Base-by-base conservation (phyloP, 2,888 invertebrate species). In the Pasiphila rectangulata region DNA sequence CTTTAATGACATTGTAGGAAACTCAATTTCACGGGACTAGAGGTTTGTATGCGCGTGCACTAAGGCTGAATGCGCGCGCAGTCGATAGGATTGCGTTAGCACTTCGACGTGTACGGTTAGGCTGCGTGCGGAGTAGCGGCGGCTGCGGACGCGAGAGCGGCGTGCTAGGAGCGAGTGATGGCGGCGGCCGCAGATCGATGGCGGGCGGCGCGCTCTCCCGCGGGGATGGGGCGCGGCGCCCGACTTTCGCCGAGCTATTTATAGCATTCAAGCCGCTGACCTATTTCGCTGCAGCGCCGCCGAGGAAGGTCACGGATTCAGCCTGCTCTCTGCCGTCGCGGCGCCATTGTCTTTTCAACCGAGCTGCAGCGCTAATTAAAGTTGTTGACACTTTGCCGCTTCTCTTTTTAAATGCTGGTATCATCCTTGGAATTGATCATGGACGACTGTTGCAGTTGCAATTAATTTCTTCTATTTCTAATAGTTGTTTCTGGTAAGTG, bases 191-290 rank as follows among this genome's bases (percentile, higher is more conserved):
- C 62, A 60, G 72, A 70, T 69, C 72, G 72, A 72, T 71, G 73
- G 54, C 61, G 67, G 67, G 66, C 54, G 64, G 66, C 59, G 67
- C 65, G 69, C 68, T 56, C 72, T 67, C 75, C 73, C 76, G 65
- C 59, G 63, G 83, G 79, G 72, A 77, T 73, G 82, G 79, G 84
- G 81, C 67, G 75, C 75, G 83, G 79, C 82, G 84, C 81, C 84
- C 84, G 83, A 85, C 86, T 86, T 86, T 85, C 83, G 73, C 83
- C 83, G 76, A 82, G 87, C 88, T 88, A 88, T 88, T 87, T 86
- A 86, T 87, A 88, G 85, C 82, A 81, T 81, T 83, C 79, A 84
- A 85, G 86, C 87, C 85, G 86, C 86, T 87, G 88, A 88, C 88
- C 87, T 84, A 88, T 85, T 86, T 88, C 76, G 79, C 81, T 85